Percentiles rank a stretch among this genome's conserved stretches.
Conservation (phyloP, 2,888 invertebrate species). For the Habrosyne pyritoides region DNA sequence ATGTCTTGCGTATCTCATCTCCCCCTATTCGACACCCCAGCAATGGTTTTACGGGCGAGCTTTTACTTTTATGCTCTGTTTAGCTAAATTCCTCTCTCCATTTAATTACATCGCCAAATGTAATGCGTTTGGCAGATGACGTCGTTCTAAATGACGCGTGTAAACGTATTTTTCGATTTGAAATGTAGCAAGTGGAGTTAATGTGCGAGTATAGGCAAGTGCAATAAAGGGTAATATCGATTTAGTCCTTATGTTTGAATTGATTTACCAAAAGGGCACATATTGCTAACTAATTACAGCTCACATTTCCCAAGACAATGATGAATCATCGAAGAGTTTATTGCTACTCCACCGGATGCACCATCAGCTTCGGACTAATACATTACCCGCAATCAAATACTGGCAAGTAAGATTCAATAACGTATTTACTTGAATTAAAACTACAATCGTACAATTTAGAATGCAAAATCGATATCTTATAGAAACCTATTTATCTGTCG, state of each 20-base stretch:
- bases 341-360: background rate
- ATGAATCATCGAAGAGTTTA: background rate
- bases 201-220: slow-evolving; percentile 7
- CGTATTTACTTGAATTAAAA: slow-evolving; percentile 29
- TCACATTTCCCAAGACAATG: no score
- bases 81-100: slow-evolving; percentile 73
- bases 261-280: background rate
- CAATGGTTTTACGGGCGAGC: slow-evolving; percentile 55
- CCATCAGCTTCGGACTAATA: background rate
- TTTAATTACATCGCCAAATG: slow-evolving; percentile 67
- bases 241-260: background rate
- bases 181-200: slow-evolving; percentile 13
- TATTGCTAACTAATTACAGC: no score
- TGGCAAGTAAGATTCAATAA: slow-evolving; percentile 21
- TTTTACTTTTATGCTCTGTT: slow-evolving; percentile 78
- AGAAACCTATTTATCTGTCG: slow-evolving; percentile 27
- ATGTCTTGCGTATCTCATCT: slow-evolving; percentile 30
- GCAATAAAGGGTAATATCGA: background rate
- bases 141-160: slow-evolving; percentile 53
- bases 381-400: slow-evolving; percentile 26
- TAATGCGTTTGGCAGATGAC: slow-evolving; percentile 71
- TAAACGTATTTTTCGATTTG: slow-evolving; percentile 43
- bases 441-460: slow-evolving; percentile 18
- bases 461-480: slow-evolving; percentile 26
- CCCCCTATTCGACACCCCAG: slow-evolving; percentile 46